phyloP scores from a whole-genome alignment of 2,797 vertebrate genomes.

The Antrozous pallidus region DNA sequence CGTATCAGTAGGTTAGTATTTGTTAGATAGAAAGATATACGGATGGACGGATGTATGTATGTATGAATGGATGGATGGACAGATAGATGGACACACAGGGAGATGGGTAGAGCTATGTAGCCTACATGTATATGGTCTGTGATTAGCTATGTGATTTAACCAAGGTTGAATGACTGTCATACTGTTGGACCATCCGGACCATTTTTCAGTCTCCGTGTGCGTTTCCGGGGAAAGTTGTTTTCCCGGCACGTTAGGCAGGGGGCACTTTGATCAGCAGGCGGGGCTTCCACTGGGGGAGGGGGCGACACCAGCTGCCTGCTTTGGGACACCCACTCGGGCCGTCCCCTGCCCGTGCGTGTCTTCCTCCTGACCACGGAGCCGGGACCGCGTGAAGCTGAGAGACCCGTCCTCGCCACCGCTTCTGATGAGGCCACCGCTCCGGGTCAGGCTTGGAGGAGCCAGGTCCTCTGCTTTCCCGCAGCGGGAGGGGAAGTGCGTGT shows the following conservation, averaged over 20 bases:
- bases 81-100: not conserved
- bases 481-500: not conserved
- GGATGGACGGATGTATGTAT: too few relatives aligned
- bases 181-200: not conserved
- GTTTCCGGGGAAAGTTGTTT: not conserved
- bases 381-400: not conserved
- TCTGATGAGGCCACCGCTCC: not conserved
- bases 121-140: not conserved
- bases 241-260: not conserved
- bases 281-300: not conserved
- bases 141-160: not conserved
- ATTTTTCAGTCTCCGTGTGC: not conserved
- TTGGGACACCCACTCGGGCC: not conserved
- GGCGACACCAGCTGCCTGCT: too few relatives aligned
- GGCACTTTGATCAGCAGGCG: not conserved
- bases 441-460: not conserved
- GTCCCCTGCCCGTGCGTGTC: rapidly evolving
- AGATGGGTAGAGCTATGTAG: too few relatives aligned
- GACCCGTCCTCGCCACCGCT: not conserved
- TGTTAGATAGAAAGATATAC: not conserved
- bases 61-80: too few relatives aligned
- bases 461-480: not conserved
- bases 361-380: not conserved
- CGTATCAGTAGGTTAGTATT: not conserved
- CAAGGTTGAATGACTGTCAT: not conserved